Base-by-base conservation (phyloP, 2,888 invertebrate species). In the Nephrotoma flavescens region DNA sequence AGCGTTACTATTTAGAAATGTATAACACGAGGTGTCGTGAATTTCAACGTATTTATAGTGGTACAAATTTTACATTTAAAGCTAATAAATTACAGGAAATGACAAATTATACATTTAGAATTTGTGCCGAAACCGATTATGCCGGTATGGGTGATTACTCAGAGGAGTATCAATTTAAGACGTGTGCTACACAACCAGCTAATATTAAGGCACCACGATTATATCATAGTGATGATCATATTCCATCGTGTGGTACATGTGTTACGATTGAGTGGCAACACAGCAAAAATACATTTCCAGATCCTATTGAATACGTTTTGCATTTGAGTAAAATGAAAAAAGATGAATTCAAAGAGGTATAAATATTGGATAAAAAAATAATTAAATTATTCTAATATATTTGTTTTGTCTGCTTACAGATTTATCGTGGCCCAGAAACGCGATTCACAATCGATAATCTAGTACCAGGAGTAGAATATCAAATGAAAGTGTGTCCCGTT, bases 81-180 rank as follows among this genome's bases (percentile, higher is more conserved):
- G 95, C 97, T 88, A 96, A 95, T 91, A 95, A 95, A 90, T 92
- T 98, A 89, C 94, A 95, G 89, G 98, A 98, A 92, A 93, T 95
- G 89, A 96, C 95, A 12, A 92, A 93, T 87, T 98, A 98, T 92
- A 94, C 94, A 90, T 97, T 98, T 93, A 94, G 97, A 89, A 96
- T 98, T 89, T 96, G 95, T 89, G 97, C 97, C 86, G 94, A 95
- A 88, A 97, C 96, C 90, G 96, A 96, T 91, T 92, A 93, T 84
- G 97, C 96, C 87, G 97, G 97, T 11, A 94, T 95, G 89, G 97
- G 97, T 19, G 94, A 94, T 47, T 97, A 95, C 93, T 96, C 96
- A 5, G 93, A 93, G 87, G 93, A 95, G 86, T 93, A 94, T 90
- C 92, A 93, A 87, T 97, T 95, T 91, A 92, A 92, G 89, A 98